phyloP scores from a whole-genome alignment of 2,888 invertebrate genomes.

The Stenoptilia bipunctidactyla region DNA sequence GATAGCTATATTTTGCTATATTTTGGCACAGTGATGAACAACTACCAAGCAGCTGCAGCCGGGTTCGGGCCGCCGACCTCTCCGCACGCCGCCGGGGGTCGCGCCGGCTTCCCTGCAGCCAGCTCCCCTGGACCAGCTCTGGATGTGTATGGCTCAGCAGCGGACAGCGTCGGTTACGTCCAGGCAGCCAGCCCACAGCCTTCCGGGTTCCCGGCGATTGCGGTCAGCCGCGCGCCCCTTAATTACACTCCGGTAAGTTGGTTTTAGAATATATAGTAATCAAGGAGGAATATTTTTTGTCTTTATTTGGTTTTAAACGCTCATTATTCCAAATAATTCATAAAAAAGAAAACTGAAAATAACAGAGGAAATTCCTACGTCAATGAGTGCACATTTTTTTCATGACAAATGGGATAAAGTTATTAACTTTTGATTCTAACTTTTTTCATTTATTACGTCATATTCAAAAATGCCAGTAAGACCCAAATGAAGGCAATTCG shows the following conservation, averaged over 20 bases:
- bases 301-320: too few species aligned
- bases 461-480: constrained; percentile 57
- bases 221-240: constrained; percentile 92
- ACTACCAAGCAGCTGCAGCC: constrained; percentile 89
- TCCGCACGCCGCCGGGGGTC: constrained; percentile 80
- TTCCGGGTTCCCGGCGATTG: constrained; percentile 93
- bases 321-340: too few species aligned
- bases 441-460: constrained; percentile 68
- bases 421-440: constrained; percentile 65
- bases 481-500: constrained; percentile 60
- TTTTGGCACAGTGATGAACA: constrained; percentile 97
- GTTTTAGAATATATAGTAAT: too few species aligned
- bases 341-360: constrained; percentile 5
- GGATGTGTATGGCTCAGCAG: constrained; percentile 93
- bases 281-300: too few species aligned
- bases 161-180: constrained; percentile 93
- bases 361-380: too few species aligned
- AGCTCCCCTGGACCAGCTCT: constrained; percentile 93
- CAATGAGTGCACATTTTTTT: constrained; percentile 21
- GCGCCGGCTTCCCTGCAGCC: constrained; percentile 89
- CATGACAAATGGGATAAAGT: constrained; percentile 68
- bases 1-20: too few species aligned
- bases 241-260: constrained; percentile 91
- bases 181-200: constrained; percentile 98
- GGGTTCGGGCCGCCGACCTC: constrained; percentile 87